phyloP scores from a whole-genome alignment of 2,113 vertebrate species.

The Callithrix jacchus region DNA sequence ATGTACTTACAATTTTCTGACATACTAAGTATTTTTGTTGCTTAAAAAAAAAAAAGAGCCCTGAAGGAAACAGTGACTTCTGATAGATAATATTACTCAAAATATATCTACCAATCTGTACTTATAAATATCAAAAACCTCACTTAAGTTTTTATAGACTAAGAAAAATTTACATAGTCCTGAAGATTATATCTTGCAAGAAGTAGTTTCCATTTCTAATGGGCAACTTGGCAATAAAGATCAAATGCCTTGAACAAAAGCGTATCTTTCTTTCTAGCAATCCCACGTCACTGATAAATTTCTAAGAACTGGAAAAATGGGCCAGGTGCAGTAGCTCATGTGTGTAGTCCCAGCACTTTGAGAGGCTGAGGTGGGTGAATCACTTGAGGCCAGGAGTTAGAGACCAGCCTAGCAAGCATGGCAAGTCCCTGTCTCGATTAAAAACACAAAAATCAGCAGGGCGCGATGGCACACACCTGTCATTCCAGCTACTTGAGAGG shows the following conservation, averaged over 20 bases:
- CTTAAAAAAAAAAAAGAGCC: background rate
- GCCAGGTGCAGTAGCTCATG: fast-evolving
- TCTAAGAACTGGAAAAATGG: background rate
- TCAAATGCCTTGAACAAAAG: background rate
- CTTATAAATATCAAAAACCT: background rate
- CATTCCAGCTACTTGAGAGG: no score
- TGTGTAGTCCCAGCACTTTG: no score
- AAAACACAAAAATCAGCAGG: no score
- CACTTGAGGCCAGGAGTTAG: no score
- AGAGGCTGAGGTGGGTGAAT: no score
- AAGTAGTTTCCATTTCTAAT: background rate
- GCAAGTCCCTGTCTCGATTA: no score
- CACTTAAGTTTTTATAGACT: background rate
- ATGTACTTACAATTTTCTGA: background rate
- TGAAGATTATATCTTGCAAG: background rate
- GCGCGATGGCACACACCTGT: no score
- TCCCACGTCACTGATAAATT: background rate
- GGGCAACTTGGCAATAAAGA: background rate
- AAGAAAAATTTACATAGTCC: background rate
- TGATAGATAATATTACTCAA: background rate
- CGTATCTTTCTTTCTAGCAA: background rate
- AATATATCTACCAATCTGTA: background rate
- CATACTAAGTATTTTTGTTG: background rate
- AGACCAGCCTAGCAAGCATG: no score
- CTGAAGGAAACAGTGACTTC: background rate